phyloP scores from a whole-genome alignment of 2,113 vertebrate species.

The Podilymbus podiceps region DNA sequence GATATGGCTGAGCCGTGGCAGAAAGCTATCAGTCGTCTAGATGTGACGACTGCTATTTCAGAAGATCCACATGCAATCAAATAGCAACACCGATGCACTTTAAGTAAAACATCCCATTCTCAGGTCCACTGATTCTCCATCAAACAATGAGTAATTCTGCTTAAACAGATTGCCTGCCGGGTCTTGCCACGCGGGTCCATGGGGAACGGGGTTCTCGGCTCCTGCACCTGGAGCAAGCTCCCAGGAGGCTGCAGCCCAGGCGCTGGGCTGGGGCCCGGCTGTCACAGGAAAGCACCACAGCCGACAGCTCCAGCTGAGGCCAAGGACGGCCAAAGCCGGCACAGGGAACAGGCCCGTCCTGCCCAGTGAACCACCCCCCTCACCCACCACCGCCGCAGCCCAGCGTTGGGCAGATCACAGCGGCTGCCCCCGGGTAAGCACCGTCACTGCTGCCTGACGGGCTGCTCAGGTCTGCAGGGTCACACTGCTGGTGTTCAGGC shows the following conservation, averaged over 20 bases:
- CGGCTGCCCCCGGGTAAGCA: slow-evolving; percentile 8
- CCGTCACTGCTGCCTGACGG: background rate
- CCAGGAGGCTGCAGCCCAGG: background rate
- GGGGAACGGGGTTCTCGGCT: fast-evolving
- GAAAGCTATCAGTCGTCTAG: fast-evolving
- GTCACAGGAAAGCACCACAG: background rate
- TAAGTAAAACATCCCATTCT: background rate
- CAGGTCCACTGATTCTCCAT: background rate
- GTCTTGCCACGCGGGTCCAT: fast-evolving
- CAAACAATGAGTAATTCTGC: background rate
- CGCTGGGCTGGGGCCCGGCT: background rate
- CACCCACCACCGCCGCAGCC: fast-evolving
- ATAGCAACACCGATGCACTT: fast-evolving
- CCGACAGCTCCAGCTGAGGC: background rate
- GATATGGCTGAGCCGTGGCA: background rate
- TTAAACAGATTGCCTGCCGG: fast-evolving
- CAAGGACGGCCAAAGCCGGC: fast-evolving
- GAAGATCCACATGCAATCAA: background rate
- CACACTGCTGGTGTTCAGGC: slow-evolving; percentile 33
- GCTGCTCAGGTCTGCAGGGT: slow-evolving; percentile 47
- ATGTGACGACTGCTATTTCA: fast-evolving
- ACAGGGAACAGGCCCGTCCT: background rate
- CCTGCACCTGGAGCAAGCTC: background rate
- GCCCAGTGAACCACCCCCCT: background rate
- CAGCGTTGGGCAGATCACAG: background rate